These are phyloP conservation scores for Macrobrachium nipponense DNA, from an alignment of 1,140 invertebrate genomes.

Conservation along the genomic window DNA sequence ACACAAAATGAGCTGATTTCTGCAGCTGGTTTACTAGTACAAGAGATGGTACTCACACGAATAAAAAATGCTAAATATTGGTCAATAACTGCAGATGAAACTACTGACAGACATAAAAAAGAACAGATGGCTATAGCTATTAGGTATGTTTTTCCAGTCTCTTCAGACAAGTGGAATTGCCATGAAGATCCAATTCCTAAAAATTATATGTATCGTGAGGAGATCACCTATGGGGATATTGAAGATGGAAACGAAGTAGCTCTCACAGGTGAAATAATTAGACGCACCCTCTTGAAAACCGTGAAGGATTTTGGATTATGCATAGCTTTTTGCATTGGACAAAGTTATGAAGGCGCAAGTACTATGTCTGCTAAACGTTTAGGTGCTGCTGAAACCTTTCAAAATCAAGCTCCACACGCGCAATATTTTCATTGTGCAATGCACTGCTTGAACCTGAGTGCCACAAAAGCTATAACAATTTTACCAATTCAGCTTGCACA, in stretches of 20 bases:
- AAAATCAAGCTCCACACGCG: conserved; percentile 1
- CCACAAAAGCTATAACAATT: neutral
- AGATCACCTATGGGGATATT: neutral
- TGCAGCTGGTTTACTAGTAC: conserved; percentile 10
- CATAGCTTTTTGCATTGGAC: neutral
- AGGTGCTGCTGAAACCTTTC: conserved; percentile 12
- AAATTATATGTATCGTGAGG: neutral
- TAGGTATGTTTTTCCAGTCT: neutral
- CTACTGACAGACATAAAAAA: conserved; percentile 21
- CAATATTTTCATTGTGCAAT: conserved; percentile 17
- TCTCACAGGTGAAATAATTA: conserved; percentile 3
- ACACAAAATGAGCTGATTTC: conserved; percentile 11
- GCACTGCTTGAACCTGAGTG: neutral
- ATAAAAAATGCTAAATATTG: neutral
- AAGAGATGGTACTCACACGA: neutral
- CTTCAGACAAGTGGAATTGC: neutral
- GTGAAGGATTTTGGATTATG: neutral
- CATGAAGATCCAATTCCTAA: neutral
- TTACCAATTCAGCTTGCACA: conserved; percentile 18
- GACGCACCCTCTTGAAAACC: conserved; percentile 10
- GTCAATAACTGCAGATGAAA: conserved; percentile 20
- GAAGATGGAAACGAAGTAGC: conserved; percentile 3
- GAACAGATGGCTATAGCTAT: conserved; percentile 23
- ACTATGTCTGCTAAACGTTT: conserved; percentile 1
- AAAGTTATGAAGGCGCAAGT: neutral